Evolutionary conservation across 2,888 invertebrate species (phyloP).

Genomic region (Hydropsyche betteni): DNA sequence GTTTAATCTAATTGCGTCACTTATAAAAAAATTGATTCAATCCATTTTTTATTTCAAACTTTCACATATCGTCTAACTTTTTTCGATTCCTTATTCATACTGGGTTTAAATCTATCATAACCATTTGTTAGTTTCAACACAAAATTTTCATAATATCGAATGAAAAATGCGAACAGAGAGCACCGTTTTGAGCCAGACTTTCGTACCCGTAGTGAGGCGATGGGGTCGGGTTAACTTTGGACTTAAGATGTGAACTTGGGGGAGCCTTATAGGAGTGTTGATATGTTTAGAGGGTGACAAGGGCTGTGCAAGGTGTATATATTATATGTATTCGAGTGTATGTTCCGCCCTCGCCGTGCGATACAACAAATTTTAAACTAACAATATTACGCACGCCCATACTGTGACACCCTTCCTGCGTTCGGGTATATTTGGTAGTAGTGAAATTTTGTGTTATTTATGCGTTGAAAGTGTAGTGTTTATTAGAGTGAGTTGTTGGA

Average conservation of each 20-base stretch:
- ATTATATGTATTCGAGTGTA: not conserved
- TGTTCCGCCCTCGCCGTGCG: slow-evolving; percentile 37
- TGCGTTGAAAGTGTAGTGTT: too few species aligned
- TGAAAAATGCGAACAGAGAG: slow-evolving; percentile 21
- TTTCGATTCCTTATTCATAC: too few species aligned
- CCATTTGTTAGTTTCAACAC: too few species aligned
- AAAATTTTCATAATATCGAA: slow-evolving; percentile 5
- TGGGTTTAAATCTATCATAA: too few species aligned
- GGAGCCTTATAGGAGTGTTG: slow-evolving; percentile 51
- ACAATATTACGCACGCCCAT: slow-evolving; percentile 41
- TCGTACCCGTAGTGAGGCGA: slow-evolving; percentile 18
- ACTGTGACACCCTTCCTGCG: not conserved
- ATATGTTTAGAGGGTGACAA: slow-evolving; percentile 52
- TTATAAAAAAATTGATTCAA: too few species aligned
- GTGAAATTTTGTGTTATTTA: too few species aligned
- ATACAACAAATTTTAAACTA: slow-evolving; percentile 43
- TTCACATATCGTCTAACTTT: not conserved
- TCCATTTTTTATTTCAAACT: too few species aligned
- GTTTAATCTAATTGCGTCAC: too few species aligned
- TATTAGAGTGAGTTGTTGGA: too few species aligned
- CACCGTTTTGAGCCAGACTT: slow-evolving; percentile 16
- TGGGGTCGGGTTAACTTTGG: slow-evolving; percentile 49
- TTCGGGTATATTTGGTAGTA: too few species aligned
- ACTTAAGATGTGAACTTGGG: slow-evolving; percentile 47
- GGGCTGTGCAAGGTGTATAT: slow-evolving; percentile 40